Conservation (phyloP, 64 coral and sea anemone genomes). For the Orbicella faveolata region DNA sequence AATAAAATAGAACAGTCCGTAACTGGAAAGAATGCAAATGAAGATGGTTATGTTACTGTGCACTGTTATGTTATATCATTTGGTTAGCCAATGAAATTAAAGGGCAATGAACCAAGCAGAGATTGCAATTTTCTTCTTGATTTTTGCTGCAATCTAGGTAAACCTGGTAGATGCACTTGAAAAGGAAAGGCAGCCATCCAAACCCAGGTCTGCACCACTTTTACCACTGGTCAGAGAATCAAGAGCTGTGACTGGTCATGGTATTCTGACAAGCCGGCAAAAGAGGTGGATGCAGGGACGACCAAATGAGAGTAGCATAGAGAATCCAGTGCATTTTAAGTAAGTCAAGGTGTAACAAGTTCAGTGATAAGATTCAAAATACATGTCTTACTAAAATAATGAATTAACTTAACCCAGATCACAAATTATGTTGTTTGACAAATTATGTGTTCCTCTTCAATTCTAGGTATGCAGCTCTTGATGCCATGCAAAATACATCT, state of each 20-base stretch:
- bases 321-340: conserved; percentile 91
- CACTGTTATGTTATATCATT: too few species aligned
- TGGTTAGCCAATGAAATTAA: too few species aligned
- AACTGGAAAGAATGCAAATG: too few species aligned
- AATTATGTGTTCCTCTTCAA: not conserved
- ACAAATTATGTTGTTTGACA: not conserved
- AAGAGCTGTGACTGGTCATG: conserved; percentile 80
- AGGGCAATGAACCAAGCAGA: too few species aligned
- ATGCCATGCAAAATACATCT: conserved; percentile 73
- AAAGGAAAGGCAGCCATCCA: conserved; percentile 46
- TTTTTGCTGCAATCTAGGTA: conserved; percentile 20
- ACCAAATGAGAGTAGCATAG: conserved; percentile 80
- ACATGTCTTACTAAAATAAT: too few species aligned
- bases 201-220: conserved; percentile 72
- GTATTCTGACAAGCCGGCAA: conserved; percentile 74
- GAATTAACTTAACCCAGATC: not conserved
- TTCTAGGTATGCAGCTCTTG: conserved; percentile 76
- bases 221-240: conserved; percentile 85
- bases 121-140: not conserved
- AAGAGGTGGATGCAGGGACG: conserved; percentile 71
- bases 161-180: conserved; percentile 76
- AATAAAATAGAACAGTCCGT: too few species aligned
- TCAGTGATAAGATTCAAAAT: too few species aligned
- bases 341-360: conserved; percentile 13
- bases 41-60: too few species aligned